These are phyloP conservation scores for Aphodius sticticus DNA, from an alignment of 2,888 invertebrate genomes.

Conservation along the genomic window DNA sequence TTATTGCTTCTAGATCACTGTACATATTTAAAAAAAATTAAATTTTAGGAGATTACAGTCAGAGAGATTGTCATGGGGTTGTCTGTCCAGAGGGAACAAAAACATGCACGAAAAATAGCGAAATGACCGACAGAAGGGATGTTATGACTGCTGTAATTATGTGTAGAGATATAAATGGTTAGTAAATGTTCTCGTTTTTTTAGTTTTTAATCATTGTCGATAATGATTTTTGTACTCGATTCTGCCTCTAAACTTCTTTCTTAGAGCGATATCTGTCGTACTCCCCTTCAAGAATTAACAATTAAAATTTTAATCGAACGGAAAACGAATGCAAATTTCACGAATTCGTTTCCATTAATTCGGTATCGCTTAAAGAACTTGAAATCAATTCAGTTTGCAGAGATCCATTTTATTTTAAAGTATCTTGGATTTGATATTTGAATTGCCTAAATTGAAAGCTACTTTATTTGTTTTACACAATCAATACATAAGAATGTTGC, in stretches of 20 bases:
- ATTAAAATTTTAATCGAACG: neutral
- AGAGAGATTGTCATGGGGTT: slow-evolving; percentile 19
- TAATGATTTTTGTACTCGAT: neutral
- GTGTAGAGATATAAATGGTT: slow-evolving; percentile 9
- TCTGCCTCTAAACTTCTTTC: neutral
- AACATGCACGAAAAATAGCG: slow-evolving; percentile 18
- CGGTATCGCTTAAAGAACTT: neutral
- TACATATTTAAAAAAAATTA: neutral
- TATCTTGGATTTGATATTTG: neutral
- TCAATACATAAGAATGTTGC: neutral
- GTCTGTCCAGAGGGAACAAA: slow-evolving; percentile 14
- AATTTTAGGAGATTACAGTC: slow-evolving; percentile 20
- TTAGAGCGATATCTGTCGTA: neutral
- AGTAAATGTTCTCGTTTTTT: neutral
- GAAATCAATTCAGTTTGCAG: neutral
- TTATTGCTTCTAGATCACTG: neutral
- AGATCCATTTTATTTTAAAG: neutral
- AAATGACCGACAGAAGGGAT: slow-evolving; percentile 9
- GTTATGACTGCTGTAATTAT: slow-evolving; percentile 11
- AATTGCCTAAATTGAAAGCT: neutral
- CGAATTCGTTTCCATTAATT: neutral
- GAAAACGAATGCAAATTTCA: neutral
- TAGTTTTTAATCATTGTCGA: neutral
- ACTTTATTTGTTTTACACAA: neutral
- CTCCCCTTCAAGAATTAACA: neutral